These are phyloP conservation scores for Alitta virens DNA, from an alignment of 2,888 invertebrate genomes.

Conservation along the genomic window DNA sequence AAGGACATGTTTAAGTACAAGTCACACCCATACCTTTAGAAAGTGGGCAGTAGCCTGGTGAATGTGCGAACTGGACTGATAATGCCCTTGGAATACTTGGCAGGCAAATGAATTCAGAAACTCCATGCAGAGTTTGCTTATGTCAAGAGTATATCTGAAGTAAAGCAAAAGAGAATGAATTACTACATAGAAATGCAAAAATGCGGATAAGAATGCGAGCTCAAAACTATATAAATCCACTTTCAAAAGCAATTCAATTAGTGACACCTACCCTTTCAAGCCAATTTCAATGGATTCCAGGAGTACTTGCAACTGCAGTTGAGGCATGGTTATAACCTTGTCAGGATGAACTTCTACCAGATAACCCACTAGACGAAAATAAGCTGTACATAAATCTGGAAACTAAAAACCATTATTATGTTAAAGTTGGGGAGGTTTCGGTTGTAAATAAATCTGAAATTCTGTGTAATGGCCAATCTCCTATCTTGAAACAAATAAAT, in stretches of 20 bases:
- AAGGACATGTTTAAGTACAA: too few relatives aligned
- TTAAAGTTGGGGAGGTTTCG: too few relatives aligned
- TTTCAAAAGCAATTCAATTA: too few relatives aligned
- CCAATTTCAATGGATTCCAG: constrained; percentile 52
- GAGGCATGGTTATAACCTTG: constrained; percentile 59
- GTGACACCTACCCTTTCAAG: not conserved
- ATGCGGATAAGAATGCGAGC: too few relatives aligned
- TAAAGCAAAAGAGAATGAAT: not conserved
- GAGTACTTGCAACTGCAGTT: constrained; percentile 45
- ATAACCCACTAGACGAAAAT: constrained; percentile 66
- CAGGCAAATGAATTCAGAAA: constrained; percentile 40
- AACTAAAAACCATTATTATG: constrained; percentile 57
- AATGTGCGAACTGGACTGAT: constrained; percentile 24
- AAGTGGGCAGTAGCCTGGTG: constrained; percentile 41
- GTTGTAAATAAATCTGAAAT: too few relatives aligned
- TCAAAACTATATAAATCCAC: too few relatives aligned
- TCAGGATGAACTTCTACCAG: constrained; percentile 69
- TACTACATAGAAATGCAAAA: not conserved
- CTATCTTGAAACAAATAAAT: too few relatives aligned
- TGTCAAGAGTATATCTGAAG: constrained; percentile 37
- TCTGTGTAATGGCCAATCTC: too few relatives aligned
- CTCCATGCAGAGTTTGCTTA: constrained; percentile 45
- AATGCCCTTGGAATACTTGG: constrained; percentile 36
- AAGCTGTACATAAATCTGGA: constrained; percentile 68
- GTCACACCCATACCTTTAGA: constrained; percentile 49